phyloP scores from a whole-genome alignment of 2,888 invertebrate genomes.

The Ashinkailepas kermadecensis region DNA sequence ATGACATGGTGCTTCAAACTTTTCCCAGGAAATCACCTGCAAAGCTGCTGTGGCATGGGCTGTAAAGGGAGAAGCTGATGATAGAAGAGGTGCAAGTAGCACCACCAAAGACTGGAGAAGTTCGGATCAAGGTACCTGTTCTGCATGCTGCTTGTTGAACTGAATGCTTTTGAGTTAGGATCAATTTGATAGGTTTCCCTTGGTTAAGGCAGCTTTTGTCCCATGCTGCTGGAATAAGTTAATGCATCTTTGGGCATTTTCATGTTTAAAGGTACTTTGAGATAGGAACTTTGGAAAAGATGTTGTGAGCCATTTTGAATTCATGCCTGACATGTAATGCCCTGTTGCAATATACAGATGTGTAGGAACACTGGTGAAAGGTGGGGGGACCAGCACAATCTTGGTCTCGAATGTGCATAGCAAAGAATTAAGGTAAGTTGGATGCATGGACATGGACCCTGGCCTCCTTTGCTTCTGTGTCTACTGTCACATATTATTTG shows the following conservation, averaged over 20 bases:
- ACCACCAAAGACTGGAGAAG: conserved; percentile 89
- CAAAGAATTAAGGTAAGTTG: too few species aligned
- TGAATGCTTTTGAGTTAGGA: not conserved
- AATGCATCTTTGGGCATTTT: not conserved
- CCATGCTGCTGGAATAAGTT: not conserved
- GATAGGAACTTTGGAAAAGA: not conserved
- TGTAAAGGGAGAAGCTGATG: conserved; percentile 71
- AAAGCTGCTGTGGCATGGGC: conserved; percentile 96
- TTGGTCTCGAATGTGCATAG: too few species aligned
- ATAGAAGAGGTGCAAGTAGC: conserved; percentile 90
- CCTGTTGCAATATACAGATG: too few species aligned
- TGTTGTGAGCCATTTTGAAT: too few species aligned
- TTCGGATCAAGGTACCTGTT: conserved; percentile 44
- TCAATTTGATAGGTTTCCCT: not conserved
- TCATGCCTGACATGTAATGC: too few species aligned
- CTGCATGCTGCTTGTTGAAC: not conserved
- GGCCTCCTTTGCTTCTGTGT: too few species aligned
- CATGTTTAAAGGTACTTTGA: not conserved
- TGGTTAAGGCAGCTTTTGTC: not conserved
- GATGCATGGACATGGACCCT: too few species aligned
- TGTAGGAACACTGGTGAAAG: too few species aligned
- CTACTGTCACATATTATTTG: too few species aligned
- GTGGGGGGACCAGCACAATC: too few species aligned
- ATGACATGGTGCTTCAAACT: too few species aligned
- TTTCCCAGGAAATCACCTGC: conserved; percentile 60